Evolutionary conservation across 2,888 invertebrate genomes (phyloP), one percentile per base, ranked within the genome.

Genomic region (Drosophila multiciliata): DNA sequence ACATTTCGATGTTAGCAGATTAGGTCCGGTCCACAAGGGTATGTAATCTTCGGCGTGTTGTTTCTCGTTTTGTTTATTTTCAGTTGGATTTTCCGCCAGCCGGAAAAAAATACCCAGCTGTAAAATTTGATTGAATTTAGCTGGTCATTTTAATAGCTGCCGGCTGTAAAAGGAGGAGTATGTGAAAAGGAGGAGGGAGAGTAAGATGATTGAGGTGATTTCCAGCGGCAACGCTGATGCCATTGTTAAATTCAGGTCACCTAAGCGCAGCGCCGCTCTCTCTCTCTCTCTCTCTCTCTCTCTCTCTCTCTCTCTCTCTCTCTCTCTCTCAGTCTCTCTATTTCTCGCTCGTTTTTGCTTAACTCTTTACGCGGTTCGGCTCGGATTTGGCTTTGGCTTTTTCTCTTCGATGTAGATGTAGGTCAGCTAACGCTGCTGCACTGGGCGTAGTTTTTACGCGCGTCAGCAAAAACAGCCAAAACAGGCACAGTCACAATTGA

Each of bases 381-480:
- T 75, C 76, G 73, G 79, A 50, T 72, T 68, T 72, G 76, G 78
- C 55, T 78, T 67, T 71, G 20, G 55, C 53, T 70, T 70, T 63
- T 66, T 75, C 57, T 63, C 73, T 66, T 73, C 64, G 54, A 64
- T 82, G 75, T 78, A 69, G 87, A 84, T 84, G 87, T 89, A 84
- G 84, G 84, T 84, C 84, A 84, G 83, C 83, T 82, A 75, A 73
- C 69, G 75, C 20, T 68, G 79, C 59, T 86, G 72, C 77, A 74
- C 58, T 77, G 89, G 83, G 89, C 83, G 89, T 83, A 78, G 80
- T 76, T 86, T 78, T 80, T 80, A 88, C 89, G 89, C 85, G 89
- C 85, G 85, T 85, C 85, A 85, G 85, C 85, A 84, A 82, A 79
- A 83, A 60, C 59, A 60, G 64, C 45, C 62, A 52, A 35, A 62